Evolutionary conservation across 2,797 vertebrate species (phyloP), one percentile per base, ranked within the genome.

Genomic region (Darevskia nairensis): DNA sequence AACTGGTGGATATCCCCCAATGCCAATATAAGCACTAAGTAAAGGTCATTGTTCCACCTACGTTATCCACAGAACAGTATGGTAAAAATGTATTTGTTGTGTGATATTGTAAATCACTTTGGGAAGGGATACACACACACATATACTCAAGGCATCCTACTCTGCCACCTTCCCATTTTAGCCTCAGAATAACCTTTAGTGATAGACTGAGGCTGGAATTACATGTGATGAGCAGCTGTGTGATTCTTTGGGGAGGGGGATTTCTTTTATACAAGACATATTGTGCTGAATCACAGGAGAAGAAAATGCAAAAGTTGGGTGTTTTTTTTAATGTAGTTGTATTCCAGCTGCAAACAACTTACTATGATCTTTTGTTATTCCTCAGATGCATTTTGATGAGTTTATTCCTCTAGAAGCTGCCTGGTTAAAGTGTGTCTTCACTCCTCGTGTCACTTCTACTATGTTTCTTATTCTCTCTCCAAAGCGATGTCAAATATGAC

Each of bases 371-470:
- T 32, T 93, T 92, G 89, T 95, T 94, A 95, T 95, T 78, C 91
- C 86, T 89, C 59, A 83, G 94, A 96, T 94, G 93, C 91, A 93
- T 94, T 93, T 90, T 92, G 93, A 95, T 96, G 94, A 92, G 95
- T 96, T 95, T 94, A 94, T 86, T 92, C 88, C 87, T 95, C 89
- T 92, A 95, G 91, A 94, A 92, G 81, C 91, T 88, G 80, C 92
- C 82, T 93, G 93, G 91, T 96, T 95, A 94, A 94, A 91, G 94
- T 89, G 91, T 92, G 86, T 82, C 68, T 85, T 85, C 82, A 84
- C 39, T 92, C 92, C 91, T 86, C 89, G 90, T 84, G 89, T 94
- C 93, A 94, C 85, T 87, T 88, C 76, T 27, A n/a, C 92, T 81
- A 86, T 93, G 91, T 90, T 39, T 82, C 76, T 91, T 95, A 93